Conservation (phyloP, 1,140 invertebrate genomes). For the Formica exsecta region DNA sequence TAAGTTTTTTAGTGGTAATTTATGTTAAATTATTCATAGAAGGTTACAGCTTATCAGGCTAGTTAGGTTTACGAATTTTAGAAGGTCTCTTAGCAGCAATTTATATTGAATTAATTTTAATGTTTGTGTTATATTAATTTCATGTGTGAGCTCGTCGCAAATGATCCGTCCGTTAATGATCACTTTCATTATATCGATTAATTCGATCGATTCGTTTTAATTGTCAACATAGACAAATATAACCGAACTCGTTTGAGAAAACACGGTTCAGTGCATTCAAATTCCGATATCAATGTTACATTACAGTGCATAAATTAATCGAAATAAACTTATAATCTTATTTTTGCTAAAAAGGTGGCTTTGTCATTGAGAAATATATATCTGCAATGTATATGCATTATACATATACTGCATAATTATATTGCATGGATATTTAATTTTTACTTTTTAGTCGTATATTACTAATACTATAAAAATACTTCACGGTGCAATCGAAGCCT, state of each 20-base stretch:
- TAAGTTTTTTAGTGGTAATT: not conserved
- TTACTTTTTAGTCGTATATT: too few relatives aligned
- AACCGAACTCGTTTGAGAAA: not conserved
- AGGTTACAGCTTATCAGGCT: not conserved
- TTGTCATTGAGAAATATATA: too few relatives aligned
- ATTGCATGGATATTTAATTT: too few relatives aligned
- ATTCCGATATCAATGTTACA: not conserved
- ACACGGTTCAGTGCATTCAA: not conserved
- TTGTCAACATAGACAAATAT: not conserved
- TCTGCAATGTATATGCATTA: too few relatives aligned
- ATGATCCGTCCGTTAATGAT: not conserved
- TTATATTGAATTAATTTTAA: too few relatives aligned
- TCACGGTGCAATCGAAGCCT: not conserved
- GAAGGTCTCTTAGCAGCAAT: too few relatives aligned
- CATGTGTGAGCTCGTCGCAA: not conserved
- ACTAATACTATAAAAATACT: not conserved
- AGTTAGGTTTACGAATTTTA: too few relatives aligned
- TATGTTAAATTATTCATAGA: conserved; percentile 1
- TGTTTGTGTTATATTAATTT: not conserved
- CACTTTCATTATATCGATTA: not conserved
- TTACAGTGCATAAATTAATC: not conserved
- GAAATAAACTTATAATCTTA: too few relatives aligned
- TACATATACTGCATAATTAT: too few relatives aligned
- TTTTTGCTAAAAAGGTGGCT: too few relatives aligned
- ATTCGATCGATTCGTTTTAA: not conserved